Conservation (phyloP, 2,797 vertebrate species). For the Dipus sagitta region DNA sequence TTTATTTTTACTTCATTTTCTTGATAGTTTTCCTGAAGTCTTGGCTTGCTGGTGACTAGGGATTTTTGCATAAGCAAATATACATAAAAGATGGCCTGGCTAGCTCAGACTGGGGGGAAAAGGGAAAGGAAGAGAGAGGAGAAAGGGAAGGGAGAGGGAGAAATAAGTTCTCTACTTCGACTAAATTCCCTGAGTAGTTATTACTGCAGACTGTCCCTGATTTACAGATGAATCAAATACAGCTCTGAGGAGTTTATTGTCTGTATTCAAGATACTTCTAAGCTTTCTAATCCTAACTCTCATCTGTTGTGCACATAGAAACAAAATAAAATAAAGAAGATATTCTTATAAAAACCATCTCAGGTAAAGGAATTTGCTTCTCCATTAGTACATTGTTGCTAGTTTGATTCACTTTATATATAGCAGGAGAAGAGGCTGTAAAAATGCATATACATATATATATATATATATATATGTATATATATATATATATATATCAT, state of each 20-base stretch:
- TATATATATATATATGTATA: too few species aligned
- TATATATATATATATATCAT: too few species aligned
- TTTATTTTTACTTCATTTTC: slow-evolving; percentile 28
- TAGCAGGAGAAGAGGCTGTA: slow-evolving; percentile 68
- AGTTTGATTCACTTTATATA: slow-evolving; percentile 69
- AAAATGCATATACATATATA: slow-evolving; percentile 29
- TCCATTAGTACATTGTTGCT: slow-evolving; percentile 75
- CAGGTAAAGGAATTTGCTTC: slow-evolving; percentile 48
- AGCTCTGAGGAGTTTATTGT: slow-evolving; percentile 69
- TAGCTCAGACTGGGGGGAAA: too few species aligned
- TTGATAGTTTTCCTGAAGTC: slow-evolving; percentile 72
- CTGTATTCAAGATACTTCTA: slow-evolving; percentile 70
- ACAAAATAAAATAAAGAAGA: background rate
- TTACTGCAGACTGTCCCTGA: slow-evolving; percentile 69
- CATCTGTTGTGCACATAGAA: slow-evolving; percentile 41
- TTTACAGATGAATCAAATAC: slow-evolving; percentile 65
- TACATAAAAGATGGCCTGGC: too few species aligned
- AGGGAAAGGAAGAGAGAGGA: background rate
- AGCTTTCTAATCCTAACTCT: slow-evolving; percentile 59
- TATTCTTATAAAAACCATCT: slow-evolving; percentile 63
- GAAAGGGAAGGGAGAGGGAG: slow-evolving; percentile 60
- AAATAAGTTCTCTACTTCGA: slow-evolving; percentile 69
- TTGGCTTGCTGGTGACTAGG: slow-evolving; percentile 83
- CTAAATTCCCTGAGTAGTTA: slow-evolving; percentile 74
- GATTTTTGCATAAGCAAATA: slow-evolving; percentile 40